Conservation (phyloP, 2,888 invertebrate species). For the Noctua comes region DNA sequence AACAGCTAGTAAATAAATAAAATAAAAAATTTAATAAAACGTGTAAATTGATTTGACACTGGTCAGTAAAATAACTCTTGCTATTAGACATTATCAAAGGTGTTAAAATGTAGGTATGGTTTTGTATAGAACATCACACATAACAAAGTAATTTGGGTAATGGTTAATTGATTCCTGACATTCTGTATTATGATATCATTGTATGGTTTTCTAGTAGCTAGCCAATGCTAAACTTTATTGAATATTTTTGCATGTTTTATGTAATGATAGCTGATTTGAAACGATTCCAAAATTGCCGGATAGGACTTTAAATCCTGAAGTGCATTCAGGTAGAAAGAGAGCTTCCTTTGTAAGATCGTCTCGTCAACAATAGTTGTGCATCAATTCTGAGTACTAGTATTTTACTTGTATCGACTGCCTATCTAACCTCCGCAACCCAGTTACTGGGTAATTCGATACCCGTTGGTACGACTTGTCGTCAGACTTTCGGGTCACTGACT, state of each 20-base stretch:
- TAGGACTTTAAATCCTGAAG: not conserved
- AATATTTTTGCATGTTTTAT: not conserved
- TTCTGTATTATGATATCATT: not conserved
- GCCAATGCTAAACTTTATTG: not conserved
- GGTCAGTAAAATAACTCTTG: not conserved
- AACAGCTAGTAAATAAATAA: not conserved
- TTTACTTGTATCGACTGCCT: not conserved
- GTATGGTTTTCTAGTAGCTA: not conserved
- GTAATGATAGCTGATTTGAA: not conserved
- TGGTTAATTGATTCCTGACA: not conserved
- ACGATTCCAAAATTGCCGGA: not conserved
- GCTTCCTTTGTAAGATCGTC: not conserved
- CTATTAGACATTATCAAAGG: not conserved
- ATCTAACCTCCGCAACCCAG: not conserved
- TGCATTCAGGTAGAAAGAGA: not conserved
- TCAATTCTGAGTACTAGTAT: not conserved
- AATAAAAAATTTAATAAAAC: not conserved
- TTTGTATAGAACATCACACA: not conserved
- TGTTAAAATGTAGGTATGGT: not conserved
- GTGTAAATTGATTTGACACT: not conserved
- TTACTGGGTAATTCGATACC: not conserved
- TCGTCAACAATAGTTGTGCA: not conserved
- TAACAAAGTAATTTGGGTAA: not conserved
- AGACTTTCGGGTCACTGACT: not conserved
- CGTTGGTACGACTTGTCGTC: not conserved